Percentiles rank a stretch among this genome's conserved stretches.
These are phyloP conservation scores for Spatula clypeata DNA, from an alignment of 2,797 vertebrate genomes.

Conservation along the genomic window DNA sequence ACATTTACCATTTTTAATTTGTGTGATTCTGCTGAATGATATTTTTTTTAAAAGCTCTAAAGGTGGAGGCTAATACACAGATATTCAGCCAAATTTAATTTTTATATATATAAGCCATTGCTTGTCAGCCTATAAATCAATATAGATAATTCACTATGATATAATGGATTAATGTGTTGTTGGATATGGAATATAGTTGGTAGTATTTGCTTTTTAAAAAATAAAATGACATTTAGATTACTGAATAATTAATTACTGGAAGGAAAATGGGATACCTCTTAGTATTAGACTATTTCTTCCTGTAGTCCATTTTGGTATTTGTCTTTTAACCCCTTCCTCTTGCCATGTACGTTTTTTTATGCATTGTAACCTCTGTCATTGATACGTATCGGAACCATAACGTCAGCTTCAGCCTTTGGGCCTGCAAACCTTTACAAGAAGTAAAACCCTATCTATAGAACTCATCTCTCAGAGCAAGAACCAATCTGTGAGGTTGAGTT, in stretches of 20 bases:
- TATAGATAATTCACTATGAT: background rate
- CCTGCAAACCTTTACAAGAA: background rate
- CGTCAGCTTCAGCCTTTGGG: background rate
- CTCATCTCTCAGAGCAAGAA: background rate
- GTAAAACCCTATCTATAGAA: background rate
- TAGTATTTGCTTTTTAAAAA: background rate
- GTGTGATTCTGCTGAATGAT: background rate
- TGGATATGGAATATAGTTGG: background rate
- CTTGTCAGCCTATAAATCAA: background rate
- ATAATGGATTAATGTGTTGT: background rate
- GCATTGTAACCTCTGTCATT: background rate
- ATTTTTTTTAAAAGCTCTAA: background rate
- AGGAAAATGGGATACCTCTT: background rate
- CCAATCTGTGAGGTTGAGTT: background rate
- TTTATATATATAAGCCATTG: rapidly evolving
- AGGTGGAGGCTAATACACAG: background rate
- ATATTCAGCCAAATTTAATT: background rate
- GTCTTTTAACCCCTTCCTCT: background rate
- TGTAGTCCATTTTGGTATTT: background rate
- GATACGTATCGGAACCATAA: background rate
- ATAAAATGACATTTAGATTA: rapidly evolving
- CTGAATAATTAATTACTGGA: background rate
- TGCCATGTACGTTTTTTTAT: background rate
- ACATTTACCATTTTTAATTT: background rate
- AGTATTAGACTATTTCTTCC: background rate